Percentiles rank a stretch among this genome's conserved stretches.
These are phyloP conservation scores for Ivindomyrus marchei DNA, from an alignment of 2,113 vertebrate species.

Conservation along the genomic window DNA sequence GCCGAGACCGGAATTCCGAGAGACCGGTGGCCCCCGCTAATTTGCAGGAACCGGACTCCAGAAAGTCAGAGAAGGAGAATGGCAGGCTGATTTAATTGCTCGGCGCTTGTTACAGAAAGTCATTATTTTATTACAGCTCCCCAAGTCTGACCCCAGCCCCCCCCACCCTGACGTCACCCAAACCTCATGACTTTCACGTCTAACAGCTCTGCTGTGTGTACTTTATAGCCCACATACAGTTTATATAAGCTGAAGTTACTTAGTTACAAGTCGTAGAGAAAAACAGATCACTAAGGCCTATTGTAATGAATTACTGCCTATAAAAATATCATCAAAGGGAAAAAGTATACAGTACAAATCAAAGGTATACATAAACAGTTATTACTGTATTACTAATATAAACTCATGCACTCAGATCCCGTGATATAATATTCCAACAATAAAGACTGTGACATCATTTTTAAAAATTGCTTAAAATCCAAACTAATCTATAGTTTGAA, in stretches of 20 bases:
- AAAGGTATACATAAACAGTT: constrained; percentile 12
- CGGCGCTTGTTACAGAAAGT: constrained; percentile 37
- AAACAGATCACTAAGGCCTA: constrained; percentile 18
- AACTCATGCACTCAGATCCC: constrained; percentile 25
- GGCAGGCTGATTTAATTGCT: constrained; percentile 45
- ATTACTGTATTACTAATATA: constrained; percentile 11
- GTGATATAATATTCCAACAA: constrained; percentile 11
- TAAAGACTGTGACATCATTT: background rate
- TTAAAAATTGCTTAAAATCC: background rate
- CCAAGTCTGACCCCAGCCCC: constrained; percentile 15
- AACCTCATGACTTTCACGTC: constrained; percentile 22
- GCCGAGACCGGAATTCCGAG: constrained; percentile 55
- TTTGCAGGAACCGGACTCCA: constrained; percentile 50
- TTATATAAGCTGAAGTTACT: constrained; percentile 16
- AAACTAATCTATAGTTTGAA: background rate
- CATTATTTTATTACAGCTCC: constrained; percentile 43
- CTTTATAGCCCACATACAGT: background rate
- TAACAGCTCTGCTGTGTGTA: constrained; percentile 37
- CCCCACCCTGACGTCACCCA: background rate
- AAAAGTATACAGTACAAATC: constrained; percentile 19
- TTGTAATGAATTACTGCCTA: constrained; percentile 17
- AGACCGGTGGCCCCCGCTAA: constrained; percentile 50
- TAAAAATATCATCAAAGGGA: constrained; percentile 13
- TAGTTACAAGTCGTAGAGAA: constrained; percentile 29
- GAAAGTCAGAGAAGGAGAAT: constrained; percentile 52